Evolutionary conservation across 1,140 invertebrate genomes (phyloP), one percentile per base, ranked within the genome.

Genomic region (Bombus huntii): DNA sequence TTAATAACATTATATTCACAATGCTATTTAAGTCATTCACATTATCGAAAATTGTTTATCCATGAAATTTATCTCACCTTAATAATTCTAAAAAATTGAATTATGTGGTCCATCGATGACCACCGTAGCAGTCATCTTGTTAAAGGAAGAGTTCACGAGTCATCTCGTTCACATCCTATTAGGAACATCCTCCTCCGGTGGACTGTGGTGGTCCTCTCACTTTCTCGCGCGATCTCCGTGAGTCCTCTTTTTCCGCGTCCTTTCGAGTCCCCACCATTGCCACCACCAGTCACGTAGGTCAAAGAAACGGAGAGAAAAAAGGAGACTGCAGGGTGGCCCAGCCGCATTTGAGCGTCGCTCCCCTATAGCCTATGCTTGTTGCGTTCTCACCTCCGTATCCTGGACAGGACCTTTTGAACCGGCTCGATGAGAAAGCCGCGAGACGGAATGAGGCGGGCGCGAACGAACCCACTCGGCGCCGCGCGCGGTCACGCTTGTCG

Each of bases 331-430:
- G 31, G 79, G 66, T 37, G 57, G 57, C 39, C 57, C 37, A 8
- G 9, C 70, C 81, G 76, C 70, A 74, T 84, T 81, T 65, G 78
- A 84, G 59, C 76, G 53, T 81, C 83, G 85, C 85, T 82, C 65
- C 68, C 80, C 78, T 85, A 70, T 62, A 87, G 73, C 44, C 77
- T 59, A 77, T 57, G 73, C 81, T 80, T 47, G 70, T 81, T 89
- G 86, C 85, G 68, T 62, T 68, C n/a, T 53, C 68, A 34, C 65
- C 57, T 77, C 65, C 22, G 28, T 37, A 39, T 74, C 47, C 62
- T 34, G n/a, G 76, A 78, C 70, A 34, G 65, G 81, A 87, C 77
- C 81, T 87, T 72, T 86, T 80, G 87, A 80, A 80, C 75, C 70
- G 74, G 78, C 31, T 70, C 31, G 70, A 83, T 62, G 66, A 65